These are phyloP conservation scores for Dichetophora obliterata DNA, from an alignment of 2,888 invertebrate species.

Conservation along the genomic window DNA sequence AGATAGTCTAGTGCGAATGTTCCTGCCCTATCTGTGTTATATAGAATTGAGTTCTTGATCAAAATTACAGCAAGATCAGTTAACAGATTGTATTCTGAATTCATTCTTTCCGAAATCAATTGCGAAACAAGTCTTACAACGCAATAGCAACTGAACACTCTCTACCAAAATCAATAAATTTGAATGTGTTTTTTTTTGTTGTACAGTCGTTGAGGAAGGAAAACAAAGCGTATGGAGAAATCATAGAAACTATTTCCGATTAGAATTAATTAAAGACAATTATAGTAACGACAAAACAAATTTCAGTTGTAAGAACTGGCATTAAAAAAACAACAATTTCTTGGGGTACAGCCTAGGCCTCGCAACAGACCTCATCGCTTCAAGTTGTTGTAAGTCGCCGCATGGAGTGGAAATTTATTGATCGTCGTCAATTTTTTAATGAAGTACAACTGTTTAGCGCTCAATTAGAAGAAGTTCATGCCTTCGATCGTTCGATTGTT, in stretches of 20 bases:
- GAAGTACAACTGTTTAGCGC: conserved; percentile 24
- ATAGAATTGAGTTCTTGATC: too few relatives aligned
- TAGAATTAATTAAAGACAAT: conserved; percentile 52
- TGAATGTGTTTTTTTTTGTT: too few relatives aligned
- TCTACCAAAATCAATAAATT: background rate
- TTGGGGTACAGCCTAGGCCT: background rate
- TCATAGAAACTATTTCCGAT: conserved; percentile 53
- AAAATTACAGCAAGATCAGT: too few relatives aligned
- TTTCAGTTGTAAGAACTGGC: conserved; percentile 15
- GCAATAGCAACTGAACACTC: background rate
- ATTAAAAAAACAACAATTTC: background rate
- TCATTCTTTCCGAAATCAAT: too few relatives aligned
- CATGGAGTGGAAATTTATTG: background rate
- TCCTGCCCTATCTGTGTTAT: too few relatives aligned
- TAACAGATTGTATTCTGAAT: too few relatives aligned
- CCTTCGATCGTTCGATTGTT: background rate
- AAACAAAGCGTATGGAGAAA: background rate
- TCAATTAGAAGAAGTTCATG: conserved; percentile 20
- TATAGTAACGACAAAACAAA: conserved; percentile 37
- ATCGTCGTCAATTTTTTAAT: conserved; percentile 34
- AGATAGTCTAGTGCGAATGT: too few relatives aligned
- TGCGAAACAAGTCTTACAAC: background rate
- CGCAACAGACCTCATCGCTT: background rate
- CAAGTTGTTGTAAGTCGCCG: background rate
- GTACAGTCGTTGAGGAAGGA: background rate